Base-by-base conservation (phyloP, 30 jellyfish, hydroid and myxozoan genomes). In the Catostylus mosaicus region DNA sequence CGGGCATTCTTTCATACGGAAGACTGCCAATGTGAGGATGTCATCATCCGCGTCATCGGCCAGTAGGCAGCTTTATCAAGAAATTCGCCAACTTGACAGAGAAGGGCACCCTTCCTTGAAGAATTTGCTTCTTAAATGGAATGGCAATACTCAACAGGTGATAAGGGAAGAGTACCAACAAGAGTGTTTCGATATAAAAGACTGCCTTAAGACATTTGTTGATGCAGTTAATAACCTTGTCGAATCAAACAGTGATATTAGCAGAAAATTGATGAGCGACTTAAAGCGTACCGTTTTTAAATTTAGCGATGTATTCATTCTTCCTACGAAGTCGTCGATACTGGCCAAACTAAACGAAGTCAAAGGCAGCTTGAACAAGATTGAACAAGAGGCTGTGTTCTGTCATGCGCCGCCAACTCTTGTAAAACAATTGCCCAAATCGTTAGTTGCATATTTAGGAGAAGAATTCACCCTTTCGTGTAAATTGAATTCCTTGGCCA, bases 361-460 rank as follows among this genome's bases (percentile, higher is more conserved):
- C 18, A 27, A n/a, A 3, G 24, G 26, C 12, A 27, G 19, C 38
- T 59, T 59, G 26, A 24, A 24, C 1, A 23, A 4, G 2, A 24
- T 87, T 22, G 45, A 48, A 6, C 14, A 67, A 20, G 20, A 26
- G 7, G 82, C 89, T 23, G 26, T 67, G 32, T 67, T 93, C 40
- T 93, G 98, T 54, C 82, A 83, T 43, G 38, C 40, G 37, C 82
- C 79, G 26, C 98, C 97, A 19, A 35, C 29, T 14, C 43, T 87
- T 18, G 18, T 51, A 1, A 30, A 18, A 1, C 34, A 46, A 33
- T 56, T 63, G 36, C 93, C 97, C 1, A 24, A 74, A 8, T 45
- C 93, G 29, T 64, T 45, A 16, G 24, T 69, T 26, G 98, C 98
- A 11, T 93, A 93, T 47, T 3, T 65, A 22, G 97, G 96, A 19